A percentile compares a stretch with the other conserved stretches of the same genome.
These are phyloP conservation scores for Pagrus major DNA, from an alignment of 2,113 vertebrate species.

Conservation along the genomic window DNA sequence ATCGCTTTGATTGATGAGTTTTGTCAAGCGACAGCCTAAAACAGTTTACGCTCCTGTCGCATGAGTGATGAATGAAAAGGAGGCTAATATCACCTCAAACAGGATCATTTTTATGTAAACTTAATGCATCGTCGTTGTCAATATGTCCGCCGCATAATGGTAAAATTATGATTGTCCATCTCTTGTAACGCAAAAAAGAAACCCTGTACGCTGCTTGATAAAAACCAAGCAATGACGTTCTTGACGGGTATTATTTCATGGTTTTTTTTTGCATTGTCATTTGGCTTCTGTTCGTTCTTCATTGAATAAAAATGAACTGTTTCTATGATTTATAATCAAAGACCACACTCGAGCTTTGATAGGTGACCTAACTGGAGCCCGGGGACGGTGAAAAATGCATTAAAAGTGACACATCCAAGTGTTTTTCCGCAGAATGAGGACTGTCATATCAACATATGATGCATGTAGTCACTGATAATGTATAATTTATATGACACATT, in stretches of 20 bases:
- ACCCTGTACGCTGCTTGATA: constrained; percentile 37
- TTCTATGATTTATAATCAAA: constrained; percentile 66
- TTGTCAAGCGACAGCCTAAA: constrained; percentile 54
- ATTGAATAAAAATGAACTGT: constrained; percentile 38
- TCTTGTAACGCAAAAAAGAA: constrained; percentile 1
- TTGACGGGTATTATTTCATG: constrained; percentile 40
- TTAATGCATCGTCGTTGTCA: constrained; percentile 25
- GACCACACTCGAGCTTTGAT: constrained; percentile 56
- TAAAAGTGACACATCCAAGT: constrained; percentile 61
- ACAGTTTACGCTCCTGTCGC: constrained; percentile 67
- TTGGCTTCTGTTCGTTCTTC: background rate
- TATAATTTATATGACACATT: constrained; percentile 85
- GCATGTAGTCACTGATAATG: constrained; percentile 75
- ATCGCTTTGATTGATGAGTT: constrained; percentile 70
- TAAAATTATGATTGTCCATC: constrained; percentile 35
- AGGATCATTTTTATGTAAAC: constrained; percentile 48
- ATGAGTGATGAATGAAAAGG: constrained; percentile 69
- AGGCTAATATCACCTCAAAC: constrained; percentile 46
- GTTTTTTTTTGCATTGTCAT: constrained; percentile 1
- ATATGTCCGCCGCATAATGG: constrained; percentile 14
- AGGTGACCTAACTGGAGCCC: constrained; percentile 48
- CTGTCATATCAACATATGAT: constrained; percentile 78
- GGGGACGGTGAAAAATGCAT: constrained; percentile 53
- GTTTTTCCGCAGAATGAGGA: constrained; percentile 63
- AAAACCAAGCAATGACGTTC: constrained; percentile 36